Evolutionary conservation across 1,140 invertebrate species (phyloP), one percentile per base, ranked within the genome.

Genomic region (Leptinotarsa texana): DNA sequence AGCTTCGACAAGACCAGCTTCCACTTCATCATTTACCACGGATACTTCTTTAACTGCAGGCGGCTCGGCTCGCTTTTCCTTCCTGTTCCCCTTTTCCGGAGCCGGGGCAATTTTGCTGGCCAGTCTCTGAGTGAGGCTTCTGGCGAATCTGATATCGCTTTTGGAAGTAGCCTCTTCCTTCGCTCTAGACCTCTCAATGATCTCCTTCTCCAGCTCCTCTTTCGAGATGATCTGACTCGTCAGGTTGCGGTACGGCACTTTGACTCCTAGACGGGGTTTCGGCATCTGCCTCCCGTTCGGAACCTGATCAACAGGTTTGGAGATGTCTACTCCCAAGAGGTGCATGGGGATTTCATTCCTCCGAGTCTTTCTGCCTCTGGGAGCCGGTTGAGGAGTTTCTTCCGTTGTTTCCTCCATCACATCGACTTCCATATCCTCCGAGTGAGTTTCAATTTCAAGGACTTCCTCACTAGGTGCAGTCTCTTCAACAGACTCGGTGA

Each of bases 221-320:
- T 86, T 85, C 4, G 84, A 85, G 4, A 88, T 84, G 42, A 88
- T 87, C 70, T 86, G 85, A 80, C 86, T 87, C 8, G 85, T 86
- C 18, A 87, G 76, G 77, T 86, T 86, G 68, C 84, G 79, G 71
- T 85, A 87, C 15, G 86, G 86, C 48, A 87, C 83, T 77, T 84
- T 85, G 57, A 87, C 86, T 63, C 86, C 86, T 18, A 86, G 75
- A 51, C 77, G 66, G 49, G 76, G 78, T 69, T 77, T 79, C 3
- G 75, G 75, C 62, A 73, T 57, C 3, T 61, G 57, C 62, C 75
- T 78, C 13, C 81, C 81, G 69, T 82, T 82, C 3, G 75, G 69
- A 13, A 78, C 69, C 48, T 70, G 76, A 47, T 80, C 79, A 4
- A 78, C 69, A 1, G 80, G 80, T 75, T 80, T 80, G 18, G 69